Percentiles rank a stretch among this genome's conserved stretches.
Evolutionary conservation across 2,797 vertebrate genomes (phyloP).

Genomic region (Morelia viridis): DNA sequence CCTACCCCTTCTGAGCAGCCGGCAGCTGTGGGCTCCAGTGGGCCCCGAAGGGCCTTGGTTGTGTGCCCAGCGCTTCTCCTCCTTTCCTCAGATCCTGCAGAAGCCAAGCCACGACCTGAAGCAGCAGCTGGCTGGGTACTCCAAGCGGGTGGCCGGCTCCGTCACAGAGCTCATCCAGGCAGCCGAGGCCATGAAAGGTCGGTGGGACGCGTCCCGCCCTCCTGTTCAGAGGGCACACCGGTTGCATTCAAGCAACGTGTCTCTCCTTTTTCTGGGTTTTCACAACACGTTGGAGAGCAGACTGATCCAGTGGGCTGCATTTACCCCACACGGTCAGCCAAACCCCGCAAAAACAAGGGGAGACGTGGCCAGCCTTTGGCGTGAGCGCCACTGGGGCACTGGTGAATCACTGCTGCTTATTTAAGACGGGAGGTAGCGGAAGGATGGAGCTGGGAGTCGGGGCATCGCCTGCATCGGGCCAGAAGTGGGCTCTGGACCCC

Average conservation of each 20-base stretch:
- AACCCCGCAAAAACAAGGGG: too few relatives aligned
- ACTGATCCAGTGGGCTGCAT: background rate
- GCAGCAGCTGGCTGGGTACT: conserved; percentile 83
- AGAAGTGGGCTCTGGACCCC: background rate
- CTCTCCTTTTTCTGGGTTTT: background rate
- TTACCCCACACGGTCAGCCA: background rate
- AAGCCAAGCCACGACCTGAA: conserved; percentile 85
- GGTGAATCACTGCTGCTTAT: background rate
- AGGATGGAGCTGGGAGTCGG: too few relatives aligned
- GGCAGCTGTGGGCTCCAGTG: background rate
- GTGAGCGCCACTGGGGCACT: background rate
- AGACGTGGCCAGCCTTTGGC: too few relatives aligned
- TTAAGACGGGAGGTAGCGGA: background rate
- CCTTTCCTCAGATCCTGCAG: conserved; percentile 78
- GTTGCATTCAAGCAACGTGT: background rate
- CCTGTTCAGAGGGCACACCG: accelerated
- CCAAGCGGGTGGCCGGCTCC: conserved; percentile 85
- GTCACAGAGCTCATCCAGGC: conserved; percentile 90
- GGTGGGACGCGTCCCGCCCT: background rate
- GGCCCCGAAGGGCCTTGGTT: background rate
- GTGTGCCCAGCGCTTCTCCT: background rate
- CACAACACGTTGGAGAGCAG: background rate
- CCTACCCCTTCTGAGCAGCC: background rate
- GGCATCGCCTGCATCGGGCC: too few relatives aligned
- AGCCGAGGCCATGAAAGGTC: conserved; percentile 91